phyloP scores from a whole-genome alignment of 2,888 invertebrate species.

The Selenia dentaria region DNA sequence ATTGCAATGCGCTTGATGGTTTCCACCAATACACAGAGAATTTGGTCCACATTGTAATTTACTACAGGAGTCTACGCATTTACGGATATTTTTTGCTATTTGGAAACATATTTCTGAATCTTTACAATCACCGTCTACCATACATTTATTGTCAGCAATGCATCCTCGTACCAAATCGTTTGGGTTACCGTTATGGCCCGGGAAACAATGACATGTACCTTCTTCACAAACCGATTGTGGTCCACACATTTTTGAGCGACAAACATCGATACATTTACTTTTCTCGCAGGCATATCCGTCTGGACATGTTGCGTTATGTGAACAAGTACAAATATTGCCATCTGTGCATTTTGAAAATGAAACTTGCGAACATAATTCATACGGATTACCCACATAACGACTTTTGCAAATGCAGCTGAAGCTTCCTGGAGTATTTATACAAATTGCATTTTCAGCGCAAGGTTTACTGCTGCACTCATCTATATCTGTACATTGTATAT shows the following conservation, averaged over 20 bases:
- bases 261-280: slow-evolving; percentile 90
- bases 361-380: slow-evolving; percentile 90
- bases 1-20: slow-evolving; percentile 94
- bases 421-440: slow-evolving; percentile 95
- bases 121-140: slow-evolving; percentile 92
- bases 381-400: slow-evolving; percentile 94
- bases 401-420: slow-evolving; percentile 96
- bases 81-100: slow-evolving; percentile 89
- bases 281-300: slow-evolving; percentile 89
- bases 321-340: slow-evolving; percentile 88
- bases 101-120: slow-evolving; percentile 95
- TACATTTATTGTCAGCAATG: slow-evolving; percentile 89
- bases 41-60: slow-evolving; percentile 96
- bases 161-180: slow-evolving; percentile 89
- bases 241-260: slow-evolving; percentile 91
- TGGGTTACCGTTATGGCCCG: slow-evolving; percentile 91
- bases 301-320: slow-evolving; percentile 89
- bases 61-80: slow-evolving; percentile 94
- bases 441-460: slow-evolving; percentile 93
- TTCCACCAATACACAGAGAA: slow-evolving; percentile 92
- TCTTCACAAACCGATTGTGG: slow-evolving; percentile 92
- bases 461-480: slow-evolving; percentile 92
- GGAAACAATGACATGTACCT: slow-evolving; percentile 91
- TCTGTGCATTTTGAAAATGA: slow-evolving; percentile 89
- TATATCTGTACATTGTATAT: slow-evolving; percentile 92